Conservation (phyloP, 2,797 vertebrate genomes). For the Dendrocincla tyrannina region DNA sequence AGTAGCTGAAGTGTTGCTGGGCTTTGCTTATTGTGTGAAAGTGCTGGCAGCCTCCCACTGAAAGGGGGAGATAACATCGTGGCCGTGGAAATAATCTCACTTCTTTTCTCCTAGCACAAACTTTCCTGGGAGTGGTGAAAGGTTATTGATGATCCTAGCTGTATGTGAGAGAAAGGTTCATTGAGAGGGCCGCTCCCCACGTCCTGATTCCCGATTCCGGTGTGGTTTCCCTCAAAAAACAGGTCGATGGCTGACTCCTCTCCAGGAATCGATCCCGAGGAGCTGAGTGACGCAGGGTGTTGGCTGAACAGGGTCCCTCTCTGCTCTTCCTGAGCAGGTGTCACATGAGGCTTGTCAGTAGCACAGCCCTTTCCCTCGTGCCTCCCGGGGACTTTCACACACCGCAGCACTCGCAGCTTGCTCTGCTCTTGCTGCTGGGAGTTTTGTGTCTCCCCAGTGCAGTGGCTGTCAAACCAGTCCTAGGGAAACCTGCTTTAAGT, state of each 20-base stretch:
- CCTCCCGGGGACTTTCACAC: rapidly evolving
- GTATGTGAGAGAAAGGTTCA: neutral
- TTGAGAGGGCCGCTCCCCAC: neutral
- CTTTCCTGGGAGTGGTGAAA: neutral
- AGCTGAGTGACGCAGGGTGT: neutral
- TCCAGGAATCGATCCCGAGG: neutral
- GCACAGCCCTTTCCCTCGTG: neutral
- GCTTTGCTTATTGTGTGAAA: neutral
- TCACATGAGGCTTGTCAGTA: neutral
- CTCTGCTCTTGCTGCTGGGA: rapidly evolving
- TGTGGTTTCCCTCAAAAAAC: neutral
- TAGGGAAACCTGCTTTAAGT: neutral
- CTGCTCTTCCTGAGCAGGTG: neutral
- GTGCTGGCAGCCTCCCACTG: neutral
- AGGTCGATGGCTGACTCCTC: neutral
- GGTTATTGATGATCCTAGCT: neutral
- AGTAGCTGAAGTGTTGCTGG: neutral
- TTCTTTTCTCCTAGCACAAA: neutral
- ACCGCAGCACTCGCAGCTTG: rapidly evolving
- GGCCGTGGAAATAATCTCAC: neutral
- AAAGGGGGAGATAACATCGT: neutral
- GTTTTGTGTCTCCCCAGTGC: neutral
- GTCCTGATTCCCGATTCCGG: neutral
- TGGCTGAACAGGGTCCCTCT: neutral
- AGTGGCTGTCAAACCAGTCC: neutral